A percentile compares a stretch with the other conserved stretches of the same genome.
Conservation (phyloP, 2,888 invertebrate genomes). For the Leucozona laternaria region DNA sequence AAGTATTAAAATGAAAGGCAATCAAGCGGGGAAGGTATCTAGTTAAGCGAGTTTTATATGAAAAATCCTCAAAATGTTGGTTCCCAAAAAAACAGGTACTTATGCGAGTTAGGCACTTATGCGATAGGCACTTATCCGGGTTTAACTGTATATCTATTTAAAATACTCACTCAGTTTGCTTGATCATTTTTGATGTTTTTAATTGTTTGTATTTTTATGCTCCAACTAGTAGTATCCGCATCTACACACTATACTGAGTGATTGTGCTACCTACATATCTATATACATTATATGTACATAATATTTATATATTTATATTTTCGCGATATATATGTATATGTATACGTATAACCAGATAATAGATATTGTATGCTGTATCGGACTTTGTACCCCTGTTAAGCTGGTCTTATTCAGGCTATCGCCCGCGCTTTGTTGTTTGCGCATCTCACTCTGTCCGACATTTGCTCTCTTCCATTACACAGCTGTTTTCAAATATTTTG, state of each 20-base stretch:
- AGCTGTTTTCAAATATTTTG: conserved; percentile 35
- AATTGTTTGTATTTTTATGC: not conserved
- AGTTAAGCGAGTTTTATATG: too few species aligned
- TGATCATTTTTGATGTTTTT: not conserved
- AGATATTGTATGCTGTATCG: conserved; percentile 32
- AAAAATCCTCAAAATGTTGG: too few species aligned
- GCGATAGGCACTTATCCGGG: too few species aligned
- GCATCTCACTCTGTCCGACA: not conserved
- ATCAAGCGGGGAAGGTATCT: too few species aligned
- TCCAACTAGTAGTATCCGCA: not conserved
- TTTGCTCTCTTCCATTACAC: conserved; percentile 21
- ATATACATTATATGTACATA: too few species aligned
- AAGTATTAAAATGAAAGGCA: too few species aligned
- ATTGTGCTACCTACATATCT: not conserved
- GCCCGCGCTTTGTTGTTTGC: conserved; percentile 38
- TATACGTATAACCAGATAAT: not conserved
- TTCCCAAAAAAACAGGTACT: too few species aligned
- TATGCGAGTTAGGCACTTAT: too few species aligned
- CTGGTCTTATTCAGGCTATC: conserved; percentile 18
- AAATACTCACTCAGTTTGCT: not conserved
- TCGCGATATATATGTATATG: not conserved
- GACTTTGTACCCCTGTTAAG: conserved; percentile 54
- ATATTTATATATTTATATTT: not conserved
- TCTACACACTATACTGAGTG: not conserved
- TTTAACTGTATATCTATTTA: too few species aligned